Evolutionary conservation across 2,888 invertebrate genomes (phyloP), one percentile per base, ranked within the genome.

Genomic region (Leptothorax acervorum): DNA sequence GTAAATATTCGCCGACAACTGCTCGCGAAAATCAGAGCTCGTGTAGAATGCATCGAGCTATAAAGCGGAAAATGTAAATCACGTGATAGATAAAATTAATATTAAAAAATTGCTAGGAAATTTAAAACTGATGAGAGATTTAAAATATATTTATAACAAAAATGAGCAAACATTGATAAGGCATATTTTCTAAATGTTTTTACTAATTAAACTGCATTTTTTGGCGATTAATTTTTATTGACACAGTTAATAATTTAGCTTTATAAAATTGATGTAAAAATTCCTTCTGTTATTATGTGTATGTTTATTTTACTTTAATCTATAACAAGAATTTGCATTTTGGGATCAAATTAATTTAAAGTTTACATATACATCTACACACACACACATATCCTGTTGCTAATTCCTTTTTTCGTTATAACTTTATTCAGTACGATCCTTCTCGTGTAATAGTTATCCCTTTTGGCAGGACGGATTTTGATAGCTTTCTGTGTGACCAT

Each of bases 1-100:
- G 83, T 89, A 90, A 89, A 87, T 89, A 90, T 76, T 83, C 82
- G 85, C 68, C 74, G 71, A 74, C 74, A 55, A 65, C 60, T 73
- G 57, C 75, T 83, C 84, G 82, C 82, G 74, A 79, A 45, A 74
- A 71, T 82, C 82, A 76, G 63, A 35, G 63, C 78, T 83, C 79
- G 53, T 57, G 55, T 53, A 83, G 66, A 81, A 89, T 81, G 86
- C 63, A 82, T 81, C 65, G 78, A 45, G 9, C 39, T 48, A 70
- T 48, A 70, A 83, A 87, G 78, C 78, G 88, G 82, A 83, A 88
- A 90, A 87, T 84, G 74, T 79, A 85, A 79, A 78, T 82, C 73
- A 62, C 45, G 66, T 65, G 74, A 85, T 81, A 81, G 74, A 86
- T 84, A 76, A 55, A 53, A 73, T 79, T 82, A 68, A n/a, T 65